Evolutionary conservation across 2,113 vertebrate species (phyloP).

Genomic region (Lagopus muta): DNA sequence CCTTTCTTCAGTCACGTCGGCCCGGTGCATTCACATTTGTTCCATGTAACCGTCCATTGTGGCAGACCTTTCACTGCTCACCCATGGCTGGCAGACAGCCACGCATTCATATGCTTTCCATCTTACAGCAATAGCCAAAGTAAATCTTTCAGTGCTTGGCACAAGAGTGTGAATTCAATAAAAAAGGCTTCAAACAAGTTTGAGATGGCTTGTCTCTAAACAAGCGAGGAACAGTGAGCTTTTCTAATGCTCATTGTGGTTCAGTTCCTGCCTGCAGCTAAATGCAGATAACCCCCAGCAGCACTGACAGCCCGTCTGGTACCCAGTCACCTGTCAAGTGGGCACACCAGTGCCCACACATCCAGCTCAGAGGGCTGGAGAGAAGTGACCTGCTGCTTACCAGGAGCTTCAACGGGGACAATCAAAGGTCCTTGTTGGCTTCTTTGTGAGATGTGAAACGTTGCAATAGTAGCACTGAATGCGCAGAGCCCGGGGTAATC

Average conservation of each 20-base stretch:
- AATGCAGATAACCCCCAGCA: constrained; percentile 19
- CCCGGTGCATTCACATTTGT: not conserved
- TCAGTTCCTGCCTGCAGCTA: not conserved
- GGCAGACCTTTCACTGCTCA: constrained; percentile 35
- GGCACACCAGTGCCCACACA: not conserved
- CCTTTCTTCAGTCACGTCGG: constrained; percentile 18
- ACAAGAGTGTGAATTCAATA: constrained; percentile 57
- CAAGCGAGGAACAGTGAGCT: constrained; percentile 33
- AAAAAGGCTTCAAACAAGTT: constrained; percentile 59
- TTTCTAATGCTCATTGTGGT: constrained; percentile 26
- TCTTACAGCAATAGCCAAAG: constrained; percentile 62
- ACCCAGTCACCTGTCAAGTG: not conserved
- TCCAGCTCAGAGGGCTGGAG: not conserved
- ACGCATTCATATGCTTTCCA: constrained; percentile 53
- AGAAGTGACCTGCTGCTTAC: not conserved
- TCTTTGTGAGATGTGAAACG: not conserved
- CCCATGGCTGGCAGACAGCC: constrained; percentile 53
- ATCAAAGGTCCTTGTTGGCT: not conserved
- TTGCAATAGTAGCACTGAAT: not conserved
- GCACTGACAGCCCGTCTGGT: not conserved
- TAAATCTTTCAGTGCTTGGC: constrained; percentile 63
- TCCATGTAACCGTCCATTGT: constrained; percentile 3
- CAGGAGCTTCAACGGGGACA: not conserved
- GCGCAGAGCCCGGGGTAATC: not conserved
- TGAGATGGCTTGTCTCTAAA: constrained; percentile 60